Percentiles rank a stretch among this genome's conserved stretches.
phyloP scores from a whole-genome alignment of 1,140 invertebrate species.

The Apis cerana region DNA sequence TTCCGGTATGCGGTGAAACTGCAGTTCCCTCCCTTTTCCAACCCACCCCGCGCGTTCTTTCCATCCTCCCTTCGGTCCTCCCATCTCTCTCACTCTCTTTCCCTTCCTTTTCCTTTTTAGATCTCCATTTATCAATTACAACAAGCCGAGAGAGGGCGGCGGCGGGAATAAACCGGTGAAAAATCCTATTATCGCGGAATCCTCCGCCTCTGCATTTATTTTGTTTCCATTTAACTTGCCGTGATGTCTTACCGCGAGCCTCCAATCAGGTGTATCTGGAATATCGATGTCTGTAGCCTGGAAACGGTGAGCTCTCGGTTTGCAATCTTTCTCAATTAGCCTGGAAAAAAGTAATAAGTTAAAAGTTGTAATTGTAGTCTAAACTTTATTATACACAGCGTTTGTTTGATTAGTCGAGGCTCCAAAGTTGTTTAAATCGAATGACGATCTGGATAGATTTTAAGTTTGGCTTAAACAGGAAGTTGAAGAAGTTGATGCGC shows the following conservation, averaged over 20 bases:
- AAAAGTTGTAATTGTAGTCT: no score
- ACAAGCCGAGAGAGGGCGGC: slow-evolving; percentile 35
- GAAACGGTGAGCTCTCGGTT: not conserved
- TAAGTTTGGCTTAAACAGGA: no score
- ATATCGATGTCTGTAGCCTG: slow-evolving; percentile 18
- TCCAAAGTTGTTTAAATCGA: no score
- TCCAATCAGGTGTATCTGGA: slow-evolving; percentile 27
- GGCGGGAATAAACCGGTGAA: slow-evolving; percentile 57
- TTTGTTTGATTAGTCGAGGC: no score
- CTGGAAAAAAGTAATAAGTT: no score
- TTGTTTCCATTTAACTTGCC: slow-evolving; percentile 55
- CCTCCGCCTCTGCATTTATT: slow-evolving; percentile 51
- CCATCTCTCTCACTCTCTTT: not conserved
- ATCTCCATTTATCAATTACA: slow-evolving; percentile 66
- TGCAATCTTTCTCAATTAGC: no score
- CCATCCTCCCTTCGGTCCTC: not conserved
- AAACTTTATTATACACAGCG: no score
- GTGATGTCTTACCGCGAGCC: slow-evolving; percentile 42
- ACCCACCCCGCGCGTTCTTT: not conserved
- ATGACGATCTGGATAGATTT: no score
- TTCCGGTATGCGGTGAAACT: slow-evolving; percentile 69
- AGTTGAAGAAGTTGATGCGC: no score
- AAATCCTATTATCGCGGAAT: slow-evolving; percentile 58
- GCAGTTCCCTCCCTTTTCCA: slow-evolving; percentile 51
- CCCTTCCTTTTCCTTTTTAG: not conserved